Evolutionary conservation across 2,797 vertebrate genomes (phyloP), one percentile per base, ranked within the genome.

Genomic region (Lepidocolaptes lacrymiger): DNA sequence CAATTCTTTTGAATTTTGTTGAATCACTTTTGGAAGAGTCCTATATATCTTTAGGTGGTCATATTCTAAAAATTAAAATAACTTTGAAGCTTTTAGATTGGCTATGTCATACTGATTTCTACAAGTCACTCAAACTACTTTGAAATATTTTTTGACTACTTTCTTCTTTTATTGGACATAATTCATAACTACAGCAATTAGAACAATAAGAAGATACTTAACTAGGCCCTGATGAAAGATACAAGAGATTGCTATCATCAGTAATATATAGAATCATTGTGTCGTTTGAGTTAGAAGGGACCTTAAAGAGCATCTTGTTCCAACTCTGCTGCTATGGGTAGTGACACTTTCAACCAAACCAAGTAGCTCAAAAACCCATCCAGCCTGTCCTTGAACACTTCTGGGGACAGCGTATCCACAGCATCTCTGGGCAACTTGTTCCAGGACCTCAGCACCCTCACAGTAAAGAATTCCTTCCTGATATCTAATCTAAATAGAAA

Each of bases 71-170:
- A 92, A 68, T 56, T 75, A 59, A 72, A 80, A 73, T 80, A 83
- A 64, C 37, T 74, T 37, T 86, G 61, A 77, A 87, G 62, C 66
- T 95, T 97, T 95, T 90, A 83, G 27, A 82, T 84, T 76, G 30
- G 23, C 19, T 69, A 41, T 85, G 44, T 89, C 64, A 59, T 73
- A 91, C 58, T n/a, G 23, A 62, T 55, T 61, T 86, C 32, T 66
- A 69, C 54, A 71, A 95, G 61, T 55, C 46, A 69, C 46, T 66
- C 77, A 93, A 96, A 91, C 19, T 72, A 78, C 54, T 82, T 95
- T 88, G 85, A 91, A 93, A 83, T 91, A 95, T 94, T 93, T 86
- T 62, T 43, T 87, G 72, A 66, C 36, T 66, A 64, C 41, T 88
- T 89, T 83, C 44, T 82, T 84, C 49, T 81, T 64, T 71, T 78